Conservation (phyloP, 2,113 vertebrate species). For the Leptocoma aspasia region DNA sequence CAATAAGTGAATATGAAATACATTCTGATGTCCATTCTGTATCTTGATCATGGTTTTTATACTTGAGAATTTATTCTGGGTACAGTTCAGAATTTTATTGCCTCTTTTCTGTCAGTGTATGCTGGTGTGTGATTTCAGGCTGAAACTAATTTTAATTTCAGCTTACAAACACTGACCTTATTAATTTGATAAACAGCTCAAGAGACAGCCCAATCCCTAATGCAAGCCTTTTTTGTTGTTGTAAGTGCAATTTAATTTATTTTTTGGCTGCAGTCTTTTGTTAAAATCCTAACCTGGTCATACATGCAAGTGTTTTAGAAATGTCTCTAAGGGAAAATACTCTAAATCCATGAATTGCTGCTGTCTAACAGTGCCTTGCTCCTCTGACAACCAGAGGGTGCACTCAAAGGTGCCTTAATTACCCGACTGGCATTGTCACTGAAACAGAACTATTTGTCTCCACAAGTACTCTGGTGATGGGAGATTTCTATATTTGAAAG, state of each 20-base stretch:
- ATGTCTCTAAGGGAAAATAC: not conserved
- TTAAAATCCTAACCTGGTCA: not conserved
- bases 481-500: not conserved
- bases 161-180: not conserved
- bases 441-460: not conserved
- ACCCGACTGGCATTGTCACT: not conserved
- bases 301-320: not conserved
- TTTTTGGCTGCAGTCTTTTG: not conserved
- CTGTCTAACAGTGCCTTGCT: not conserved
- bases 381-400: not conserved
- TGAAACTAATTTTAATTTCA: slow-evolving; percentile 32
- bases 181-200: not conserved
- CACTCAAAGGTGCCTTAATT: not conserved
- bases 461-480: not conserved
- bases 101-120: not conserved
- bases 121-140: not conserved
- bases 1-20: not conserved
- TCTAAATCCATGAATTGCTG: not conserved
- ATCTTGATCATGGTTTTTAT: not conserved
- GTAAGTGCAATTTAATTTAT: not conserved
- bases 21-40: not conserved
- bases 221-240: not conserved
- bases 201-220: not conserved
- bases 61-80: not conserved
- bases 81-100: not conserved